Base-by-base conservation (phyloP, 1,140 invertebrate genomes). In the Leptonema lineaticorne region DNA sequence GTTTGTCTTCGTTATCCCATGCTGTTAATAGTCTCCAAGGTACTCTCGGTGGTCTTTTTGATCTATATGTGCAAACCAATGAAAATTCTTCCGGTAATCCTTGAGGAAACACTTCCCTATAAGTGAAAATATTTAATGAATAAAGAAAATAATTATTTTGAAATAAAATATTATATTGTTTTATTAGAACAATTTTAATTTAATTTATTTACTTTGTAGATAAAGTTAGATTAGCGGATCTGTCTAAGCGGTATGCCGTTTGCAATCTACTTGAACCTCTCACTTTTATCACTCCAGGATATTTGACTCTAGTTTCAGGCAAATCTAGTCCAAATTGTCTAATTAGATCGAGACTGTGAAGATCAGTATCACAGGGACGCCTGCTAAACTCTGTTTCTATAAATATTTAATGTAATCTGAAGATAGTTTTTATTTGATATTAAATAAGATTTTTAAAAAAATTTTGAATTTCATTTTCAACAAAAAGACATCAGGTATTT, bases 341-440 rank as follows among this genome's bases (percentile, higher is more conserved):
- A 63, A 94, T 92, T 29, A 94, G 87, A 77, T 94, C 92, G 72
- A 90, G 90, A 0, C 86, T 88, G 73, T 90, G 88, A 14, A 92
- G 82, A 78, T 92, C 91, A 68, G 90, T 87, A 74, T 92, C 89
- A 7, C 89, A 89, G 1, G 85, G 86, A 73, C 84, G 84, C 70
- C 86, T 86, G 2, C n/a, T 46, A n/a, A 22, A 9, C 29, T 48
- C 45, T 11, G 7, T 27, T 53, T 64, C 28, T 85, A 41, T 59
- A 59, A 59, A 57, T 26, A 28, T 56, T n/a, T n/a, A n/a, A n/a
- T n/a, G n/a, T n/a, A n/a, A n/a, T n/a, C n/a, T n/a, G n/a, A n/a
- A n/a, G n/a, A n/a, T n/a, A n/a, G n/a, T n/a, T n/a, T n/a, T 7
- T 22, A 16, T 16, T 7, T 22, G n/a, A n/a, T n/a, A n/a, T n/a